Conservation (phyloP, 2,888 invertebrate species). For the Caenorhabditis angaria region DNA sequence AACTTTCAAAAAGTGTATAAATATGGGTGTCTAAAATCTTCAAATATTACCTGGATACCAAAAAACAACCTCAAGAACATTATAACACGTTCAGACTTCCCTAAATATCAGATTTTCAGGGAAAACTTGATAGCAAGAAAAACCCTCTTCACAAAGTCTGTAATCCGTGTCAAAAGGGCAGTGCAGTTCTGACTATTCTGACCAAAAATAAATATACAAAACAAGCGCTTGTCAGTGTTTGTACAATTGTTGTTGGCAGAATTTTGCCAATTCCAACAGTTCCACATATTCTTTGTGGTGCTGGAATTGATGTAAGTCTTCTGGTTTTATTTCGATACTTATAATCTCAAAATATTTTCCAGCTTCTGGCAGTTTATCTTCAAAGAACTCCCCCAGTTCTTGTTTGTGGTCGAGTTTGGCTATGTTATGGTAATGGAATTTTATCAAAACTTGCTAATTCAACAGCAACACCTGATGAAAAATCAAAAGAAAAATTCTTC, state of each 20-base stretch:
- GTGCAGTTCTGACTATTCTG: neutral
- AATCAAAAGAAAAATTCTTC: neutral
- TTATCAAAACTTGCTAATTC: neutral
- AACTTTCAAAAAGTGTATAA: no score
- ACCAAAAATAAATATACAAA: neutral
- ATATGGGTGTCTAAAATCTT: no score
- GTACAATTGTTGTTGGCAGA: neutral
- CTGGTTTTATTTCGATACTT: neutral
- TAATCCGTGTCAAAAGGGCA: neutral
- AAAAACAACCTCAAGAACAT: no score
- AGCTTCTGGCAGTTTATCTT: neutral
- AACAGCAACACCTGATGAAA: neutral
- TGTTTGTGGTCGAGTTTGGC: neutral
- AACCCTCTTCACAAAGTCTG: no score
- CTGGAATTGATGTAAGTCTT: neutral
- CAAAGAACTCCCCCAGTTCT: neutral
- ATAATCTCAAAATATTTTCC: neutral
- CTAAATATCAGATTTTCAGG: no score
- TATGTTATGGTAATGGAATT: neutral
- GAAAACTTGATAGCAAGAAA: no score
- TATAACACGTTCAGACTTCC: no score
- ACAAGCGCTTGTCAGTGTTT: neutral
- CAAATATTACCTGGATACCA: no score
- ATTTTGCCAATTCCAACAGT: neutral
- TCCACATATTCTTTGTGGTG: neutral